Evolutionary conservation across 2,888 invertebrate genomes (phyloP).

Genomic region (Stenoptilia bipunctidactyla): DNA sequence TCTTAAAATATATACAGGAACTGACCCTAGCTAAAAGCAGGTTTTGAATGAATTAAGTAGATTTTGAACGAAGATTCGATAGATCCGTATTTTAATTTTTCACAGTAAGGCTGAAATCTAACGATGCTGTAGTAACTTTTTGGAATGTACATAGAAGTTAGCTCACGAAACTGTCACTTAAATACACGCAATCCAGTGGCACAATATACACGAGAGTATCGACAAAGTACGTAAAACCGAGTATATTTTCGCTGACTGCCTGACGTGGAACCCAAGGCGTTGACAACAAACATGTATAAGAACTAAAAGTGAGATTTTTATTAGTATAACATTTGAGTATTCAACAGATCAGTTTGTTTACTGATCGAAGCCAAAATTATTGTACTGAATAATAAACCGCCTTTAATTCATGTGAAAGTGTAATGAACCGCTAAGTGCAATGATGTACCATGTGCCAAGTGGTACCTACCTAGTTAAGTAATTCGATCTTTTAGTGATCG

Average conservation of each 20-base stretch:
- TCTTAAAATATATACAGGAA: slow-evolving; percentile 39
- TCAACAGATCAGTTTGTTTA: slow-evolving; percentile 52
- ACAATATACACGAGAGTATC: slow-evolving; percentile 22
- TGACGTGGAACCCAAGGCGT: slow-evolving; percentile 18
- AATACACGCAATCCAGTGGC: slow-evolving; percentile 19
- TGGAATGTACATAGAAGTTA: slow-evolving; percentile 41
- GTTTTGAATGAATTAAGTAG: slow-evolving; percentile 66
- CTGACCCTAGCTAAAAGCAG: slow-evolving; percentile 56
- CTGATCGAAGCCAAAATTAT: slow-evolving; percentile 63
- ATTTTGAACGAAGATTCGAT: slow-evolving; percentile 38
- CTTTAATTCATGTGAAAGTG: slow-evolving; percentile 55
- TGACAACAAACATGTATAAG: slow-evolving; percentile 30
- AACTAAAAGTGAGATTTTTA: slow-evolving; percentile 36
- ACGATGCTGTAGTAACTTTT: slow-evolving; percentile 35
- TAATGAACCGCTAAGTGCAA: slow-evolving; percentile 50
- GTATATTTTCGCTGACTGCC: slow-evolving; percentile 31
- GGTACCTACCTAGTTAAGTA: slow-evolving; percentile 63
- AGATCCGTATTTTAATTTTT: slow-evolving; percentile 38
- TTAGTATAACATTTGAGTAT: slow-evolving; percentile 40
- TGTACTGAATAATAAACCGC: slow-evolving; percentile 62
- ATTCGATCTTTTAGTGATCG: slow-evolving; percentile 46
- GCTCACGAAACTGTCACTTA: slow-evolving; percentile 25
- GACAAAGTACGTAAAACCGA: slow-evolving; percentile 4
- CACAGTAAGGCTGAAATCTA: slow-evolving; percentile 42
- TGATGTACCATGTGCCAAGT: slow-evolving; percentile 46